Conservation (phyloP, 2,113 vertebrate genomes). For the Ptilonorhynchus violaceus region DNA sequence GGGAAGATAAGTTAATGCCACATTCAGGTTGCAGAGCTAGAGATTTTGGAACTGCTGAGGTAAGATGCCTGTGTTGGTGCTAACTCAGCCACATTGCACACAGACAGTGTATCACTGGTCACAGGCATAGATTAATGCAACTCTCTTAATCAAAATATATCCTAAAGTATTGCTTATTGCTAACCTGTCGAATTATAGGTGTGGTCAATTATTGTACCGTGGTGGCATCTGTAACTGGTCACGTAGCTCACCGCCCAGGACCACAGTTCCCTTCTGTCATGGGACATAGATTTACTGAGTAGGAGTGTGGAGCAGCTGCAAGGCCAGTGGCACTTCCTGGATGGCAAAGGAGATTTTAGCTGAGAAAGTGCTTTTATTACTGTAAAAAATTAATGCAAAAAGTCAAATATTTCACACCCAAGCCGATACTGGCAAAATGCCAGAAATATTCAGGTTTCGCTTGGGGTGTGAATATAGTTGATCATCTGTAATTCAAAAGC, state of each 20-base stretch:
- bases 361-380: slow-evolving; percentile 43
- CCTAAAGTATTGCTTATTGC: background rate
- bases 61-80: background rate
- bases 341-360: slow-evolving; percentile 19
- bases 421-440: slow-evolving; percentile 48
- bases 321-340: background rate
- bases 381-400: slow-evolving; percentile 53
- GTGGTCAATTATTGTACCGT: fast-evolving
- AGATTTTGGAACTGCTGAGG: slow-evolving; percentile 26
- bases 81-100: background rate
- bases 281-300: background rate
- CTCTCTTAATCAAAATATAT: background rate
- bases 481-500: slow-evolving; percentile 59
- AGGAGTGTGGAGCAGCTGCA: background rate
- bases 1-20: background rate
- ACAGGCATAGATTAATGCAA: background rate
- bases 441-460: slow-evolving; percentile 54
- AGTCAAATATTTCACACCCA: slow-evolving; percentile 51
- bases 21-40: background rate
- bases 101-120: background rate
- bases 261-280: background rate
- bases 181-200: background rate
- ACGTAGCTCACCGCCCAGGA: background rate
- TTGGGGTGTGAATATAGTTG: slow-evolving; percentile 54
- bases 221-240: background rate